phyloP scores from a whole-genome alignment of 2,888 invertebrate species.

The Cerastis rubricosa region DNA sequence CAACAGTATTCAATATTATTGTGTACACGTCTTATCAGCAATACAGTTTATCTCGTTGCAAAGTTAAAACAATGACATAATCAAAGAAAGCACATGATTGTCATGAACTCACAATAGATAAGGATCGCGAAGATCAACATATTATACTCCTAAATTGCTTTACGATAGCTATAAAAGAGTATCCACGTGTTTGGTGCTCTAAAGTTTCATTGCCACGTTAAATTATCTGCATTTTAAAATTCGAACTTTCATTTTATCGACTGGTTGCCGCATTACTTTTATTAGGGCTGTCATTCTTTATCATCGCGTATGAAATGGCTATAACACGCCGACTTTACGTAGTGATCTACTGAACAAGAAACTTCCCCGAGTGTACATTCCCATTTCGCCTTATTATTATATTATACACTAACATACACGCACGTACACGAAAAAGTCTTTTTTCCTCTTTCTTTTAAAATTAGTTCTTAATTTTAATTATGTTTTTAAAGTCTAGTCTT shows the following conservation, averaged over 20 bases:
- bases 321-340: background rate
- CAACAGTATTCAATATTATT: background rate
- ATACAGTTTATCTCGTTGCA: conserved; percentile 30
- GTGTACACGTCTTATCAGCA: conserved; percentile 10
- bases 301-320: background rate
- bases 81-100: conserved; percentile 22
- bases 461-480: too few relatives aligned
- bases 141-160: background rate
- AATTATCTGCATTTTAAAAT: conserved; percentile 2
- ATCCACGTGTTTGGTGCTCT: conserved; percentile 4
- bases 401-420: background rate
- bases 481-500: too few relatives aligned
- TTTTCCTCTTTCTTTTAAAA: too few relatives aligned
- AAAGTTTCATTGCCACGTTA: background rate
- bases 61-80: conserved; percentile 43
- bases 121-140: conserved; percentile 18
- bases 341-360: background rate
- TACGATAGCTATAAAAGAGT: conserved; percentile 14
- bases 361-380: background rate
- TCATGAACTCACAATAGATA: background rate
- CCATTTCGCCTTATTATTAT: background rate
- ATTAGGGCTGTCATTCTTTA: background rate
- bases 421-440: too few relatives aligned
- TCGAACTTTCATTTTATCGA: background rate
- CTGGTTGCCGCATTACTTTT: background rate